Evolutionary conservation across 2,888 invertebrate species (phyloP), one percentile per base, ranked within the genome.

Genomic region (Papilio elwesi): DNA sequence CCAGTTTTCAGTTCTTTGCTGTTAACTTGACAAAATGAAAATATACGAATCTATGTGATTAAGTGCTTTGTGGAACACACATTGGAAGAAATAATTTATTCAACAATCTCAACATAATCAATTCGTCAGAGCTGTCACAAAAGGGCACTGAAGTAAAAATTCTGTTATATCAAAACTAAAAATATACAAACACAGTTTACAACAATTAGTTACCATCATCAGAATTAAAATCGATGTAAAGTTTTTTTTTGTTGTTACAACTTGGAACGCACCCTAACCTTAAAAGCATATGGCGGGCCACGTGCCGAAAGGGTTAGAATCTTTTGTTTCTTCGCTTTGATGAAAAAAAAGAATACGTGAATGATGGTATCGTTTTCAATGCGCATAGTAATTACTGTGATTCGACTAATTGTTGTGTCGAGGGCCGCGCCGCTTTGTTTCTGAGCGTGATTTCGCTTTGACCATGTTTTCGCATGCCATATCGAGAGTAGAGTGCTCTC

Each of bases 331-430:
- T 84, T 77, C 78, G 78, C 81, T 85, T 80, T 81, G 80, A 81
- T 80, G 80, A 81, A 85, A 86, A 73, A 86, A 84, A 81, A 68
- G 62, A 71, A 75, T 79, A 85, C 74, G 83, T 83, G 82, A 89
- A 88, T 85, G 91, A 90, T 87, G 85, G 87, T 91, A 93, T 93
- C 91, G 84, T 83, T 92, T 92, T 88, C 92, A 92, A 89, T 89
- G 84, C 81, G 78, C 82, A 76, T 79, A 85, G 86, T 88, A 91
- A 93, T 92, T 92, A 92, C 89, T 86, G 86, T 89, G 87, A 92
- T 92, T 87, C 87, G 80, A 85, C 88, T 93, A 93, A 93, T 93
- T 92, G 91, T 90, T 87, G 81, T 83, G 80, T 82, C 74, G 82
- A 83, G 85, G 84, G 81, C 80, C 84, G 86, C 83, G 80, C 81